Evolutionary conservation across 1,140 invertebrate genomes (phyloP).

Genomic region (Drosophila ficusphila): DNA sequence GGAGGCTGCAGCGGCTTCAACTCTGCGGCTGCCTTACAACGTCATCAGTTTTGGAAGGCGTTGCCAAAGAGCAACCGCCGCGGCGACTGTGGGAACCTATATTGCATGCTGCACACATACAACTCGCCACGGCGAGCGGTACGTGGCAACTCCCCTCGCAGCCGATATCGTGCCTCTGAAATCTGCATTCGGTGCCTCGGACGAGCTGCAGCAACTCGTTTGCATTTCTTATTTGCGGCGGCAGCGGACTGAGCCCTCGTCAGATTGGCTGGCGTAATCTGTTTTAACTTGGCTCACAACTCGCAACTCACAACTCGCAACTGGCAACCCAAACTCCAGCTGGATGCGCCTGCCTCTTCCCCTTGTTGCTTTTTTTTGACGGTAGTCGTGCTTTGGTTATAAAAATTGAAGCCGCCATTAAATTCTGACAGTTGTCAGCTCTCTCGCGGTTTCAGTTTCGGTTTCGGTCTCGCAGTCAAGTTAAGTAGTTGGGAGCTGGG

Average conservation of each 20-base stretch:
- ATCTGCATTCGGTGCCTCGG: constrained; percentile 69
- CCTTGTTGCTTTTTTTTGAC: constrained; percentile 42
- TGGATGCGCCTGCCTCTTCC: constrained; percentile 3
- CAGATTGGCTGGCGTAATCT: constrained; percentile 77
- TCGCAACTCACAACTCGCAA: neutral
- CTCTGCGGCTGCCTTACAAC: constrained; percentile 70
- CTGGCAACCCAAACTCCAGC: too few relatives aligned
- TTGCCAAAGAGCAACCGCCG: constrained; percentile 77
- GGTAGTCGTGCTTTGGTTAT: constrained; percentile 82
- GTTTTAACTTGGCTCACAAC: constrained; percentile 46
- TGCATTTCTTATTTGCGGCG: constrained; percentile 62
- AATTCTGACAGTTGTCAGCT: constrained; percentile 82
- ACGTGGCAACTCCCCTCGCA: neutral
- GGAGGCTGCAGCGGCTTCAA: constrained; percentile 38
- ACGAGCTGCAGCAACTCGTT: constrained; percentile 54
- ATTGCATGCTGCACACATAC: constrained; percentile 77
- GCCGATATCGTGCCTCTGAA: constrained; percentile 73
- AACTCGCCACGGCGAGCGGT: constrained; percentile 27
- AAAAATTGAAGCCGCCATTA: constrained; percentile 83
- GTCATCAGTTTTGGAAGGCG: constrained; percentile 81
- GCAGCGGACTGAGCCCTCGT: constrained; percentile 15
- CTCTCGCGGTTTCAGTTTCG: constrained; percentile 5
- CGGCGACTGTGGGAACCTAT: constrained; percentile 77
- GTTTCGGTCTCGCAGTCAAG: constrained; percentile 26
- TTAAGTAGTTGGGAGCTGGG: constrained; percentile 50